Conservation (phyloP, 1,140 invertebrate genomes). For the Psilanteris sp. region DNA sequence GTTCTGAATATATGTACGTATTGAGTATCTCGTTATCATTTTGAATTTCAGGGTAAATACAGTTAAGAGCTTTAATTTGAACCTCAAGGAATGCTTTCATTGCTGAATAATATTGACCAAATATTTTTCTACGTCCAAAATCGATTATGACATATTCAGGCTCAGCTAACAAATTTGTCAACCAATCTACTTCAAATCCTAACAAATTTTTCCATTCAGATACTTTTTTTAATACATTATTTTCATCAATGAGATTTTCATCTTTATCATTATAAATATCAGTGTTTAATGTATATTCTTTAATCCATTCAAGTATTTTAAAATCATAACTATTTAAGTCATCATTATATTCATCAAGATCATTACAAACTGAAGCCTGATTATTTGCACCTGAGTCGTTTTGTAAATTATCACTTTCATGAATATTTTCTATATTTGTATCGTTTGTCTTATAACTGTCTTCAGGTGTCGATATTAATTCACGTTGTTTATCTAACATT, state of each 20-base stretch:
- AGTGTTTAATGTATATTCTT: slow-evolving; percentile 30
- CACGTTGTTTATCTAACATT: slow-evolving; percentile 4
- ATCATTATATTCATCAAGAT: background rate
- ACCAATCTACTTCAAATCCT: slow-evolving; percentile 68
- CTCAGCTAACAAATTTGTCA: slow-evolving; percentile 48
- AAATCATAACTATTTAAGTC: background rate
- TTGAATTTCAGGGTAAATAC: slow-evolving; percentile 68
- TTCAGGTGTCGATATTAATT: background rate
- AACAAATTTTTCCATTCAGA: slow-evolving; percentile 69
- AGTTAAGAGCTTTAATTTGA: slow-evolving; percentile 70
- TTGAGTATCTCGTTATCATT: no score
- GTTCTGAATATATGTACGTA: no score
- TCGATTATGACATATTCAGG: slow-evolving; percentile 42
- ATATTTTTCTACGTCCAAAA: slow-evolving; percentile 54
- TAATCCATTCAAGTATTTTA: slow-evolving; percentile 21
- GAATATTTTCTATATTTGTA: no score
- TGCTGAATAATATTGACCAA: slow-evolving; percentile 60
- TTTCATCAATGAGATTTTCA: slow-evolving; percentile 20
- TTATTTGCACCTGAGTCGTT: no score
- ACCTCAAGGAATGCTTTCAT: slow-evolving; percentile 67
- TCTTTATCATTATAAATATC: background rate
- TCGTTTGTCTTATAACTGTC: background rate
- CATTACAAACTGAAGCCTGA: no score
- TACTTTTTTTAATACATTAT: slow-evolving; percentile 52
- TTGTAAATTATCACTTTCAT: background rate